Base-by-base conservation (phyloP, 2,888 invertebrate species). In the Autographa pulchrina region DNA sequence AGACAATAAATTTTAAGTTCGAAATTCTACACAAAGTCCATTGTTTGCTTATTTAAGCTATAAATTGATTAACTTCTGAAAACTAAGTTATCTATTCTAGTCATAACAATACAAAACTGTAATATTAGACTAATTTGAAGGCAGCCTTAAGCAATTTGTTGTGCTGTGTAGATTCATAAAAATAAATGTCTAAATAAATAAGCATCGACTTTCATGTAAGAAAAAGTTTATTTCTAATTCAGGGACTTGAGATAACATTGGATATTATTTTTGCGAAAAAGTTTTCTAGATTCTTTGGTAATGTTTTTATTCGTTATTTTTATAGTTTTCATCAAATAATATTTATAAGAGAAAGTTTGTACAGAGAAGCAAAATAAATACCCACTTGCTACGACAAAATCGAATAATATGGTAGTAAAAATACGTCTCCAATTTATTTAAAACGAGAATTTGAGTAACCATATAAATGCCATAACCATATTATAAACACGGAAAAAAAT, bases 1-100 rank as follows among this genome's bases (percentile, higher is more conserved):
- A 75, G 72, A 68, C 65, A 72, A 76, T 83, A 76, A 80, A 78
- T 80, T 71, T 65, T 54, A 69, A 72, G 63, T 72, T 74, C 18
- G 62, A 64, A 76, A 77, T 69, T 65, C 75, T 48, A 77, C 81
- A 82, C 71, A 64, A 59, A 72, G 60, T 67, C 64, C 64, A 54
- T 54, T 71, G 71, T 75, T 74, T 66, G 61, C 38, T 56, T 77
- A 60, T 18, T 43, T 20, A 54, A 68, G 58, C 70, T 72, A 70
- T 72, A 77, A 71, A 71, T 62, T 38, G 65, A 72, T 72, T 69
- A 65, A 71, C 58, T 74, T 65, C 69, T 48, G 16, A 64, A 74
- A 80, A 80, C 65, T 59, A 66, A 68, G 18, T 62, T 72, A 74
- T 74, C 66, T 72, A 59, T 60, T 59, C 14, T 11, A 18, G 32